Evolutionary conservation across 2,113 vertebrate genomes (phyloP), one percentile per base, ranked within the genome.

Genomic region (Numida meleagris): DNA sequence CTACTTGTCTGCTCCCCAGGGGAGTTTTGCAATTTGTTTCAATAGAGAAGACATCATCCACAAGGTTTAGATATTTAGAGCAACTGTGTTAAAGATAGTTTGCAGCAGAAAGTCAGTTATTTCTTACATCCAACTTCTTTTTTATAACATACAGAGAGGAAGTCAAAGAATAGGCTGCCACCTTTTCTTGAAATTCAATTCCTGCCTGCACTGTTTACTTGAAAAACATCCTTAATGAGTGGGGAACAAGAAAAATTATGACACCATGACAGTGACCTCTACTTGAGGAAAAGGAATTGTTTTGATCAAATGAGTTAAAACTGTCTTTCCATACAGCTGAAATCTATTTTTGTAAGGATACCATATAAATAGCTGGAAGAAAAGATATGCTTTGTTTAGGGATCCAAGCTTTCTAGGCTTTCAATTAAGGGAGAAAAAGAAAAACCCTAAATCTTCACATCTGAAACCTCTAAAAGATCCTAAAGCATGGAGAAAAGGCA

Each of bases 351-450:
- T 76, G 27, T 66, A 55, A 36, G 55, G 31, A 46, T 31, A 48
- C 7, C 53, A 33, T 24, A 82, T 34, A 87, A 94, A 79, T 25
- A 87, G 48, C 48, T 46, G 21, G 61, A 84, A 94, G 77, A 93
- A 88, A 92, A 94, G 2, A 80, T 9, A 65, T 3, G 16, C 34
- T 76, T 93, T 53, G 51, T 81, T 42, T 92, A 85, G 89, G 4
- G 46, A 88, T 92, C 73, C 90, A 88, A 90, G 84, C 14, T 61
- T 90, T 48, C 36, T 34, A 65, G 11, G 36, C 40, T 94, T 92
- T 92, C 43, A 72, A 45, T 75, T 90, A 90, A 79, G 15, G 15
- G 58, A 57, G 0, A 0, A 55, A 80, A 76, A 55, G 46, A 51
- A 68, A 45, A 0, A 14, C 5, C 2, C 36, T 82, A 53, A 45